These are phyloP conservation scores for Diabrotica virgifera DNA, from an alignment of 1,140 invertebrate genomes.

Conservation along the genomic window DNA sequence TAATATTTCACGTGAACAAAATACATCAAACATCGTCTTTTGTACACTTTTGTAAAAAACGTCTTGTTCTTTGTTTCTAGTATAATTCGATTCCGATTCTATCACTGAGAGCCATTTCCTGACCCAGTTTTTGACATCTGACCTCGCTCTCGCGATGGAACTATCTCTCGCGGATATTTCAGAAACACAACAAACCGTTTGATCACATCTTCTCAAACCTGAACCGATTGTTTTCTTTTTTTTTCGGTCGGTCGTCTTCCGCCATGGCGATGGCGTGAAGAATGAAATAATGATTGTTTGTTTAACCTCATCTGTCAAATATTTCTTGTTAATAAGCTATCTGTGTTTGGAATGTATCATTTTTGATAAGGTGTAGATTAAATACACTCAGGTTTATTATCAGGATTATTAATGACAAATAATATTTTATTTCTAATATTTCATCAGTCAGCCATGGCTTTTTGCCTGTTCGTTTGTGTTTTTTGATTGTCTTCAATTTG, in stretches of 20 bases:
- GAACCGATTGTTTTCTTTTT: too few species aligned
- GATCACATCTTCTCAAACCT: not conserved
- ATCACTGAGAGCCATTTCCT: not conserved
- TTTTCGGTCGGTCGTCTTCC: too few species aligned
- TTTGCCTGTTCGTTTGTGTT: too few species aligned
- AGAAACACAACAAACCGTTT: not conserved
- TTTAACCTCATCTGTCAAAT: conserved; percentile 1
- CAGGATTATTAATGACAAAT: too few species aligned
- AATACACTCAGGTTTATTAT: not conserved
- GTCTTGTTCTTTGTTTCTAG: too few species aligned
- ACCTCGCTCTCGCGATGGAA: not conserved
- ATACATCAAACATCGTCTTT: too few species aligned
- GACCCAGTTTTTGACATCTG: not conserved
- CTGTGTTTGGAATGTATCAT: not conserved
- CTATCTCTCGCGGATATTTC: not conserved
- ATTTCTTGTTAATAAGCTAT: conserved; percentile 1
- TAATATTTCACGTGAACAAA: too few species aligned
- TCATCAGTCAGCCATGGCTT: too few species aligned
- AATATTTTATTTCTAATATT: too few species aligned
- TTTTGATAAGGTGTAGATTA: not conserved
- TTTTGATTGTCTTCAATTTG: too few species aligned
- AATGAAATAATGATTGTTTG: not conserved
- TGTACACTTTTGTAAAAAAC: too few species aligned
- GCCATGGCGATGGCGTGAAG: too few species aligned
- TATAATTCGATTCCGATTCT: not conserved